Evolutionary conservation across 92 coral and sea anemone genomes (phyloP), one percentile per base, ranked within the genome.

Genomic region (Zoanthus solanderi): DNA sequence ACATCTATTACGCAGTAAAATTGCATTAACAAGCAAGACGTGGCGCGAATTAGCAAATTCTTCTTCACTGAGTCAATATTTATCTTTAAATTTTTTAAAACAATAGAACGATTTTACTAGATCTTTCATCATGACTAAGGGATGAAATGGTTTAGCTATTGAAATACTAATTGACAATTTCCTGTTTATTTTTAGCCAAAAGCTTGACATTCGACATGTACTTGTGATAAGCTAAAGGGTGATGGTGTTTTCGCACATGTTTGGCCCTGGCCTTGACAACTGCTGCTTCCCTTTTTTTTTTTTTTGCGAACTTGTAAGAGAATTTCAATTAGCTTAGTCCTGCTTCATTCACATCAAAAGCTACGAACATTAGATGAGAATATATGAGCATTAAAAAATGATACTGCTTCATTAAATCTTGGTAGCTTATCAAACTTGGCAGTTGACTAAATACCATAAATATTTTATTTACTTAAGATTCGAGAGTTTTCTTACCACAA

Each of bases 101-200:
- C 4, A 10, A 7, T 50, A 50, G 54, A 6, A 10, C 8, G 9
- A 50, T 6, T 50, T 50, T 50, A 50, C 42, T 34, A 34, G 42
- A 2, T 50, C 54, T 50, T 50, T 50, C 54, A 50, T 6, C 54
- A 50, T 50, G 4, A 10, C 54, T 50, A 50, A 50, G 54, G 54
- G 54, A 50, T 50, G 54, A 50, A 50, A 50, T 7, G 54, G 54
- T 6, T 50, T 47, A 47, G 14, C 74, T 66, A 15, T 28, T 63
- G 60, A 81, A 66, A 18, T 66, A 50, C 75, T 69, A 69, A 69
- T 81, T 81, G 85, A 81, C 85, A 67, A 45, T 81, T 79, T 66
- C 75, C 85, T 81, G 85, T 66, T 81, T 81, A 63, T 81, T 81
- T 66, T 81, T 7, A 66, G 61, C 50, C 75, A 52, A 8, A 60